phyloP scores from a whole-genome alignment of 2,113 vertebrate genomes.

The Sinocyclocheilus maitianheensis region DNA sequence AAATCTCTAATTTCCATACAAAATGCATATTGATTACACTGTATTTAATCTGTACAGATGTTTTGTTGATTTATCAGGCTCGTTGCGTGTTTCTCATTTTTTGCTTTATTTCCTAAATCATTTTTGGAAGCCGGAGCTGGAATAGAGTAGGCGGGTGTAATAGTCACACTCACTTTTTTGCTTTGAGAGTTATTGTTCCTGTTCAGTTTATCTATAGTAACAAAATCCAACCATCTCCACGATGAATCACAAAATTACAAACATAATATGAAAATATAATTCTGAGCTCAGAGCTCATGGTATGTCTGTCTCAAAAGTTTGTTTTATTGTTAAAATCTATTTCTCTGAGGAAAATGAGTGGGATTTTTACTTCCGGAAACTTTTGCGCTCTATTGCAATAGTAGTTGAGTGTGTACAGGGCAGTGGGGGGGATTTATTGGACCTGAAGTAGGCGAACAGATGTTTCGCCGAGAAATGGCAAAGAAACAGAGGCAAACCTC shows the following conservation, averaged over 20 bases:
- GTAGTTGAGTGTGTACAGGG: not conserved
- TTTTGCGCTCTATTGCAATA: not conserved
- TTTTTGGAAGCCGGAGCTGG: conserved; percentile 18
- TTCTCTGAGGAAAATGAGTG: not conserved
- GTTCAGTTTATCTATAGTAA: not conserved
- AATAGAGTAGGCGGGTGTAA: not conserved
- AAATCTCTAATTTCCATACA: conserved; percentile 67
- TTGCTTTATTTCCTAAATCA: conserved; percentile 28
- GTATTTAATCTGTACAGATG: conserved; percentile 79
- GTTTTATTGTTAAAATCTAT: not conserved
- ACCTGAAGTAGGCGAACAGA: conserved; percentile 40
- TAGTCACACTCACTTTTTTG: not conserved
- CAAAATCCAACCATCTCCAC: not conserved
- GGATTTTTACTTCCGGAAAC: not conserved
- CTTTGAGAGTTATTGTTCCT: not conserved
- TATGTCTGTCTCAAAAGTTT: not conserved
- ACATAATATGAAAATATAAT: not conserved
- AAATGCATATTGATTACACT: conserved; percentile 77
- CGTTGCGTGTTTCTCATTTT: conserved; percentile 36
- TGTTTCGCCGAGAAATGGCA: conserved; percentile 35
- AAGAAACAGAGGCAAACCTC: conserved; percentile 56
- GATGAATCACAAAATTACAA: not conserved
- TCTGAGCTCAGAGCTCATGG: not conserved
- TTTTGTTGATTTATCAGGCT: conserved; percentile 60
- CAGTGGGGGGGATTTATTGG: conserved; percentile 35